phyloP scores from a whole-genome alignment of 2,113 vertebrate species.

The Oostethus manadensis region DNA sequence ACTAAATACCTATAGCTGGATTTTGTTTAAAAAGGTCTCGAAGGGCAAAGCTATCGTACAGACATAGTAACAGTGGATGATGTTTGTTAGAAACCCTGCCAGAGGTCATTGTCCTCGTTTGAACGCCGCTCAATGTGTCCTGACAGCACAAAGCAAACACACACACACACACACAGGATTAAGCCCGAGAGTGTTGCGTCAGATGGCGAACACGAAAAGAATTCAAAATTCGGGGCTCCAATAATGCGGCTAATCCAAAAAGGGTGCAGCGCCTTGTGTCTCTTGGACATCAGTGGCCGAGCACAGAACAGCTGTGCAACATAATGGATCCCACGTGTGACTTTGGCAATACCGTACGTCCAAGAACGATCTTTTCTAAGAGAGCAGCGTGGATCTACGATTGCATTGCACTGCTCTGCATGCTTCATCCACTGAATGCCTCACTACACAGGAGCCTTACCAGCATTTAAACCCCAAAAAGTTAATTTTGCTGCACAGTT shows the following conservation, averaged over 20 bases:
- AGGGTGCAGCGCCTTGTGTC: conserved; percentile 9
- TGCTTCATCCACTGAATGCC: background rate
- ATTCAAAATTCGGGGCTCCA: conserved; percentile 17
- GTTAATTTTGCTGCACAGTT: background rate
- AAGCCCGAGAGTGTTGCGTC: conserved; percentile 11
- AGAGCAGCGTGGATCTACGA: background rate
- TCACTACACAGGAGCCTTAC: too few relatives aligned
- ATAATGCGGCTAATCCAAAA: conserved; percentile 19
- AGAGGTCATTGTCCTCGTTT: conserved; percentile 5
- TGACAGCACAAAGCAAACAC: conserved; percentile 12
- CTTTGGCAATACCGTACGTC: conserved; percentile 6
- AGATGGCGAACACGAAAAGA: conserved; percentile 23
- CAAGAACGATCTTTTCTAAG: conserved; percentile 5
- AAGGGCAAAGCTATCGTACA: background rate
- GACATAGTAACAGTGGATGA: background rate
- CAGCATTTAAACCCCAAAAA: too few relatives aligned
- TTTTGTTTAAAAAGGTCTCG: too few relatives aligned
- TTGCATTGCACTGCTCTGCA: background rate
- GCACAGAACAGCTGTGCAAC: conserved; percentile 33
- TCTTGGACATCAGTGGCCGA: too few relatives aligned
- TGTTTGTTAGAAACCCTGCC: background rate
- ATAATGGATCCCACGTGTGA: conserved; percentile 44
- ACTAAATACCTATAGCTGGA: too few relatives aligned
- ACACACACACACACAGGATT: conserved; percentile 16
- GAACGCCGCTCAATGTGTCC: background rate